phyloP scores from a whole-genome alignment of 2,888 invertebrate species.

The Agonopterix alstromeriana region DNA sequence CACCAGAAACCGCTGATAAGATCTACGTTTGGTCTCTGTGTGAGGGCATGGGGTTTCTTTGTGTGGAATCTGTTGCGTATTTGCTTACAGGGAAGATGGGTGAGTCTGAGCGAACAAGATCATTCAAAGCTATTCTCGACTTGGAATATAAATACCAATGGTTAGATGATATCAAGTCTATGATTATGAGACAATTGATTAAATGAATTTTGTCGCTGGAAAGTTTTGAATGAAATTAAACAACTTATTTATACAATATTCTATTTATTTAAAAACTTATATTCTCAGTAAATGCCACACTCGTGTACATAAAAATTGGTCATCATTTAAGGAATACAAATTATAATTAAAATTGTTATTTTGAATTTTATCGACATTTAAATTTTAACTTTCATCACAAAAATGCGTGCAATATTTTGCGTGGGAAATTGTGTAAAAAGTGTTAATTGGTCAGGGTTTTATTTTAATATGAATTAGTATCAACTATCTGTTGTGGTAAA shows the following conservation, averaged over 20 bases:
- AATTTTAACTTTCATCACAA: too few species aligned
- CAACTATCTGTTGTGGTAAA: too few species aligned
- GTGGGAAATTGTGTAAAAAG: too few species aligned
- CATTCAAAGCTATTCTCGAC: conserved; percentile 66
- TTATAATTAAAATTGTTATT: too few species aligned
- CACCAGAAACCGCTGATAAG: conserved; percentile 64
- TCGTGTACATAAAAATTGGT: not conserved
- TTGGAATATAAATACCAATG: conserved; percentile 73
- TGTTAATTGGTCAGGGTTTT: too few species aligned
- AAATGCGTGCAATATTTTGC: too few species aligned
- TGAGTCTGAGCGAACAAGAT: conserved; percentile 53
- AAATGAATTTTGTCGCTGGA: conserved; percentile 24
- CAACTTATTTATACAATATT: not conserved
- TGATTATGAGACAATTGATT: conserved; percentile 56
- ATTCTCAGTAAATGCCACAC: not conserved
- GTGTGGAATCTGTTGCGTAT: conserved; percentile 77
- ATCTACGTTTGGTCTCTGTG: conserved; percentile 79
- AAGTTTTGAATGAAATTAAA: not conserved
- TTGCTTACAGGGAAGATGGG: conserved; percentile 70
- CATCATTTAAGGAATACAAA: too few species aligned
- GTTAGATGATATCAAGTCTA: conserved; percentile 72
- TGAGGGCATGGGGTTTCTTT: conserved; percentile 78
- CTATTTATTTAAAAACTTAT: not conserved
- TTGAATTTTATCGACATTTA: too few species aligned
- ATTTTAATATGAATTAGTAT: too few species aligned